Evolutionary conservation across 2,113 vertebrate genomes (phyloP), one percentile per base, ranked within the genome.

Genomic region (Tursiops truncatus): DNA sequence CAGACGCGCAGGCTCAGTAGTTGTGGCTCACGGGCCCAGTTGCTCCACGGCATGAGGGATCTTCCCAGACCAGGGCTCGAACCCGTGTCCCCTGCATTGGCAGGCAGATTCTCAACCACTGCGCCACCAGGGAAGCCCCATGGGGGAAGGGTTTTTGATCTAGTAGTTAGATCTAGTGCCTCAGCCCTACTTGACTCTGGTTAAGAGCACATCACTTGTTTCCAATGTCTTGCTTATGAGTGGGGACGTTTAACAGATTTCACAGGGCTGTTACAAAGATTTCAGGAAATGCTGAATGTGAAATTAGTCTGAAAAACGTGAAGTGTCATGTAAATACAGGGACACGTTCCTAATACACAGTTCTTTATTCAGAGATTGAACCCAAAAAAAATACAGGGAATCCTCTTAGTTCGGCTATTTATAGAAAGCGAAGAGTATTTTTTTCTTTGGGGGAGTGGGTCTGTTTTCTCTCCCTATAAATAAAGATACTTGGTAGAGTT

Each of bases 331-430:
- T 58, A 8, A 38, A 41, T 68, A 33, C 21, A 67, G 20, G 21
- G 76, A 87, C 47, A 41, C 1, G n/a, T 79, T 92, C 33, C 60
- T 79, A 41, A 68, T 62, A 8, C 36, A 11, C 10, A 33, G 15
- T 71, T 44, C 4, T 90, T 93, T 63, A 60, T 80, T 97, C 58
- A 91, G 80, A 94, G 88, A 60, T 15, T 10, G 31, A 94, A 58
- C 44, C 65, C n/a, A 36, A 26, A 36, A 76, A 76, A 80, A 50
- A 44, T 60, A 90, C 1, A 56, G 44, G 31, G 36, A 74, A 15
- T 74, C 41, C 9, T 88, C n/a, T 89, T 76, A 26, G 31, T 41
- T 31, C 60, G 38, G 13, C 50, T 87, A 12, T 44, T 89, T 84
- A 62, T 36, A 71, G 77, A 89, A 56, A 89, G 67, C 14, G 4